A percentile compares a stretch with the other conserved stretches of the same genome.
These are phyloP conservation scores for Thalassaphorura encarpata DNA, from an alignment of 1,140 invertebrate genomes.

Conservation along the genomic window DNA sequence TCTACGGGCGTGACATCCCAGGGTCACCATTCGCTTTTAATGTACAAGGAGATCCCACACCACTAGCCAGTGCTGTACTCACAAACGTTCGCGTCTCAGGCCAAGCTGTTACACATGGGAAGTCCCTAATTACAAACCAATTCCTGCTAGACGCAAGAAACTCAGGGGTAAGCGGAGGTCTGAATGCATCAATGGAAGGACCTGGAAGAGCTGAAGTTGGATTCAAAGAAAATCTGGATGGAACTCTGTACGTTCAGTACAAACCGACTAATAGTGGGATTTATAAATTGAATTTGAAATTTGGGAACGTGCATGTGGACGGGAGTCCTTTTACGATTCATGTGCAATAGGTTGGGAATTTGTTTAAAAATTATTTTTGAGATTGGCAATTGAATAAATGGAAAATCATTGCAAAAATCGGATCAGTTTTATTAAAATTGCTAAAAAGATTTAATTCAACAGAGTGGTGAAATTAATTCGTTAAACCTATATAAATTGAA, in stretches of 20 bases:
- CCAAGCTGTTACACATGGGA: constrained; percentile 19
- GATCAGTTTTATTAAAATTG: too few species aligned
- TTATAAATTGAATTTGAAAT: constrained; percentile 30
- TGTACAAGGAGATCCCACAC: constrained; percentile 20
- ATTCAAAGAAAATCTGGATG: constrained; percentile 29
- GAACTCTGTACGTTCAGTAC: constrained; percentile 26
- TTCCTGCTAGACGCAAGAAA: constrained; percentile 30
- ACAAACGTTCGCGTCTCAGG: constrained; percentile 23
- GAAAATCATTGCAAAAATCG: too few species aligned
- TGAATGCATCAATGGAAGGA: constrained; percentile 32
- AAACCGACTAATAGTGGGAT: constrained; percentile 28
- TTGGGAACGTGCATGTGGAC: constrained; percentile 24
- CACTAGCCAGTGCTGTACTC: constrained; percentile 18
- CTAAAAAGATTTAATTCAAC: too few species aligned
- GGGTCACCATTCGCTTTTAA: constrained; percentile 27
- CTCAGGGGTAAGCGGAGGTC: constrained; percentile 24
- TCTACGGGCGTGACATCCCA: constrained; percentile 28
- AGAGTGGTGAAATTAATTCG: too few species aligned
- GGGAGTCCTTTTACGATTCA: constrained; percentile 28
- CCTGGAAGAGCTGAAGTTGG: constrained; percentile 32
- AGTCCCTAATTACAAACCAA: constrained; percentile 30
- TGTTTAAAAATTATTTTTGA: too few species aligned
- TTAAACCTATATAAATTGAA: constrained; percentile 31
- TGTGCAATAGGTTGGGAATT: too few species aligned
- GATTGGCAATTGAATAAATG: too few species aligned